Conservation (phyloP, 92 coral and sea anemone species). For the Phymanthus crucifer region DNA sequence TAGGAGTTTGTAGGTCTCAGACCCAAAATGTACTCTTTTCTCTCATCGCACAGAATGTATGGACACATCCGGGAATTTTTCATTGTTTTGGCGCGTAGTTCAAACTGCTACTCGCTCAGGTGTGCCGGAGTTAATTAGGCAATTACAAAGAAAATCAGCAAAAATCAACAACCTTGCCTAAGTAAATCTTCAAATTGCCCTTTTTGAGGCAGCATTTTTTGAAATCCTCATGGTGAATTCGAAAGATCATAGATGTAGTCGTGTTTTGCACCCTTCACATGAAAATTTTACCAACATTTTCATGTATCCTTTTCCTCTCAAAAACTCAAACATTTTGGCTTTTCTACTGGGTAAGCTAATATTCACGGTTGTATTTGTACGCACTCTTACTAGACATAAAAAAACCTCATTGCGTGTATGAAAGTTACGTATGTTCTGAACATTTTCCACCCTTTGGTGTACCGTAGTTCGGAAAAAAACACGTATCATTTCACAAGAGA, state of each 20-base stretch:
- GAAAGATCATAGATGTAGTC: not conserved
- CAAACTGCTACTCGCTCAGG: constrained; percentile 7
- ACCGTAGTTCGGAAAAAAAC: not conserved
- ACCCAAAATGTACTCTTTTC: no score
- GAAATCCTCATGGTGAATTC: not conserved
- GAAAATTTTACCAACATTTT: not conserved
- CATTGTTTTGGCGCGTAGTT: not conserved
- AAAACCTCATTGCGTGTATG: not conserved
- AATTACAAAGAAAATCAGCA: not conserved
- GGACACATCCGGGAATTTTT: not conserved
- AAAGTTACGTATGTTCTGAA: not conserved
- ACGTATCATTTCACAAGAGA: not conserved
- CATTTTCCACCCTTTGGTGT: constrained; percentile 2
- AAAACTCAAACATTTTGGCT: not conserved
- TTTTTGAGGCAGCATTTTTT: not conserved
- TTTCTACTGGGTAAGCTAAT: not conserved
- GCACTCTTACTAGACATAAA: not conserved
- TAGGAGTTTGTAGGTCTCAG: no score
- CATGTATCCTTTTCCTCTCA: not conserved
- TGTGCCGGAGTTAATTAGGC: constrained; percentile 5
- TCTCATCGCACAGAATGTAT: not conserved
- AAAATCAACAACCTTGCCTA: not conserved
- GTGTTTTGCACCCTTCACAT: not conserved
- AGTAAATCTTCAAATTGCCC: not conserved
- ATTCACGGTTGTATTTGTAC: not conserved